Evolutionary conservation across 2,113 vertebrate genomes (phyloP).

Genomic region (Meles meles): DNA sequence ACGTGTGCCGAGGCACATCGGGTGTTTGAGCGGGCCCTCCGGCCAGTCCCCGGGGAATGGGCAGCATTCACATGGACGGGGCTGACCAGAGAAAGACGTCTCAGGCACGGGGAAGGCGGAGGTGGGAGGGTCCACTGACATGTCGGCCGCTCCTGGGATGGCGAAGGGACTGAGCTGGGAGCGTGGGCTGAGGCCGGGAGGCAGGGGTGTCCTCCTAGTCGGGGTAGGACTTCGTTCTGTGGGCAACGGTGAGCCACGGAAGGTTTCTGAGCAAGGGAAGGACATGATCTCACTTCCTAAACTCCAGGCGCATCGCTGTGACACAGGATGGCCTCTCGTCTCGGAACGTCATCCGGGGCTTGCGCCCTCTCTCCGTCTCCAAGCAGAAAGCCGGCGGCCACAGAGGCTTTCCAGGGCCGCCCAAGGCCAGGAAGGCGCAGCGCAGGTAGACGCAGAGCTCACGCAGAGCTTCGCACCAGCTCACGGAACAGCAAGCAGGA

Average conservation of each 20-base stretch:
- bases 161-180: background rate
- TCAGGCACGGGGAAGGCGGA: fast-evolving
- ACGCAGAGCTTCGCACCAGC: background rate
- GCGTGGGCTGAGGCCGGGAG: fast-evolving
- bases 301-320: no score
- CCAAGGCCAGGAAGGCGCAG: background rate
- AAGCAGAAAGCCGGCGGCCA: background rate
- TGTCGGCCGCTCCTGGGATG: fast-evolving
- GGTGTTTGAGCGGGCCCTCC: fast-evolving
- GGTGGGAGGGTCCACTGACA: background rate
- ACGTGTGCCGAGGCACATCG: background rate
- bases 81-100: background rate
- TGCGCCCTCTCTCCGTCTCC: background rate
- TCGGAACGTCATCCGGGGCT: no score
- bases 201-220: fast-evolving
- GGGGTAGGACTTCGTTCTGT: background rate
- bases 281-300: background rate
- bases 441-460: background rate
- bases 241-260: background rate
- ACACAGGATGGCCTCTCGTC: fast-evolving
- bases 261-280: background rate
- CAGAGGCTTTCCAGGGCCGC: background rate
- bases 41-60: background rate
- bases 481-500: background rate
- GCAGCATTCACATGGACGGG: background rate